These are phyloP conservation scores for Dendrolimus houi DNA, from an alignment of 2,888 invertebrate species.

Conservation along the genomic window DNA sequence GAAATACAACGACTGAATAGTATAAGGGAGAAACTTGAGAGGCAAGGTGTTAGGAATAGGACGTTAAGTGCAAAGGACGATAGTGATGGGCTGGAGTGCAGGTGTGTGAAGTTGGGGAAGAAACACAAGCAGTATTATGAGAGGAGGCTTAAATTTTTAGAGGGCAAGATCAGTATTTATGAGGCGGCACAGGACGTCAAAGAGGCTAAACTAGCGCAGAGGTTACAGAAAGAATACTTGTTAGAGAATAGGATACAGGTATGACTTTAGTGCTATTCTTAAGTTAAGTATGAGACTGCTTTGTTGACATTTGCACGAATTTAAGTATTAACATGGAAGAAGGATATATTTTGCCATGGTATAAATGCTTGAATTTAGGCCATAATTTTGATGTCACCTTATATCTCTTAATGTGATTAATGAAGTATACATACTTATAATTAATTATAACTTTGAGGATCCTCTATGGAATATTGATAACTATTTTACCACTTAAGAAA, in stretches of 20 bases:
- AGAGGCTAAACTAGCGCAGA: slow-evolving; percentile 76
- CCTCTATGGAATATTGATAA: no score
- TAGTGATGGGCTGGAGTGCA: slow-evolving; percentile 62
- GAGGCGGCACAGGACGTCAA: slow-evolving; percentile 80
- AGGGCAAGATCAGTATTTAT: slow-evolving; percentile 80
- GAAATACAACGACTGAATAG: slow-evolving; percentile 80
- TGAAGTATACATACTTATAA: no score
- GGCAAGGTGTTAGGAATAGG: slow-evolving; percentile 72
- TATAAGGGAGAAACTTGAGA: slow-evolving; percentile 78
- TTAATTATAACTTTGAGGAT: no score
- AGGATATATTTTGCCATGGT: no score
- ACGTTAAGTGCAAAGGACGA: slow-evolving; percentile 58
- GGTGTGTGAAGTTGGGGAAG: slow-evolving; percentile 71
- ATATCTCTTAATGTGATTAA: no score
- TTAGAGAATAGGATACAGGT: slow-evolving; percentile 70
- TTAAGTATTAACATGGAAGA: no score
- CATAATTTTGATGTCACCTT: no score
- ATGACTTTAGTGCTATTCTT: slow-evolving; percentile 8
- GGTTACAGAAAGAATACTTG: slow-evolving; percentile 78
- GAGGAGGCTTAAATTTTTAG: slow-evolving; percentile 78
- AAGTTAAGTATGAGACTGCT: background rate
- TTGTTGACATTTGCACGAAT: no score
- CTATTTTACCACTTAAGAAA: no score
- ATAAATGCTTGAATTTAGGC: no score
- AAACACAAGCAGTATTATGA: slow-evolving; percentile 80